Percentiles rank a stretch among this genome's conserved stretches.
These are phyloP conservation scores for Axinella damicornis DNA, from an alignment of 37 sponge, comb jelly and placozoan species.

Conservation along the genomic window DNA sequence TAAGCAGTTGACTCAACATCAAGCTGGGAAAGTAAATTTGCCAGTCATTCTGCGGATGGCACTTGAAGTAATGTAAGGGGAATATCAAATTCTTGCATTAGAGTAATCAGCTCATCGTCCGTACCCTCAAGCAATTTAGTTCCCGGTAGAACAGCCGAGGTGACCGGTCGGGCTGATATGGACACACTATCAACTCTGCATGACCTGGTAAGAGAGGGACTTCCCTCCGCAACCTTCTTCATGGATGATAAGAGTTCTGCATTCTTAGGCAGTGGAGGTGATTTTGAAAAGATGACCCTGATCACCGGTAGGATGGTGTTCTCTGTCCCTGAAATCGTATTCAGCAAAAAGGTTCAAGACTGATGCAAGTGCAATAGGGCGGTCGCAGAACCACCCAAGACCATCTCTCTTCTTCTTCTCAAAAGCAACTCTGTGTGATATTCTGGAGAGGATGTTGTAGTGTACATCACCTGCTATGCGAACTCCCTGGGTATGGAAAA, in stretches of 20 bases:
- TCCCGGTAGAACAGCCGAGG: neutral
- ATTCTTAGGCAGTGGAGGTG: constrained; percentile 2
- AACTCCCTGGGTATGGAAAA: constrained; percentile 69
- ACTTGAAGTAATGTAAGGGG: constrained; percentile 60
- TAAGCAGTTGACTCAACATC: too few relatives aligned
- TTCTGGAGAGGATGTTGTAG: constrained; percentile 61
- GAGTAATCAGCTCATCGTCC: constrained; percentile 71
- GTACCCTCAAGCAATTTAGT: constrained; percentile 52
- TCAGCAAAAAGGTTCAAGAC: constrained; percentile 70
- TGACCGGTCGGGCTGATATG: neutral
- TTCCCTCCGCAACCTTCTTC: neutral
- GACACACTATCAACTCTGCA: neutral
- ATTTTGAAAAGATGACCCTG: constrained; percentile 65
- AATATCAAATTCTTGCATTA: constrained; percentile 86
- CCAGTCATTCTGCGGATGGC: neutral
- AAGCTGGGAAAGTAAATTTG: neutral
- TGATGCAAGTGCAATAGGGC: constrained; percentile 39
- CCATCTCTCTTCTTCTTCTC: constrained; percentile 74
- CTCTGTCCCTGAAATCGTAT: constrained; percentile 38
- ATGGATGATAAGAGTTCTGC: too few relatives aligned
- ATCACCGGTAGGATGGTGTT: constrained; percentile 47
- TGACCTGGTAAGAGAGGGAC: neutral
- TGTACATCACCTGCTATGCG: constrained; percentile 74
- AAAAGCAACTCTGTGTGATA: constrained; percentile 40
- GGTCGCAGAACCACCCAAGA: constrained; percentile 81